Evolutionary conservation across 2,113 vertebrate genomes (phyloP).

Genomic region (Cyrtonyx montezumae): DNA sequence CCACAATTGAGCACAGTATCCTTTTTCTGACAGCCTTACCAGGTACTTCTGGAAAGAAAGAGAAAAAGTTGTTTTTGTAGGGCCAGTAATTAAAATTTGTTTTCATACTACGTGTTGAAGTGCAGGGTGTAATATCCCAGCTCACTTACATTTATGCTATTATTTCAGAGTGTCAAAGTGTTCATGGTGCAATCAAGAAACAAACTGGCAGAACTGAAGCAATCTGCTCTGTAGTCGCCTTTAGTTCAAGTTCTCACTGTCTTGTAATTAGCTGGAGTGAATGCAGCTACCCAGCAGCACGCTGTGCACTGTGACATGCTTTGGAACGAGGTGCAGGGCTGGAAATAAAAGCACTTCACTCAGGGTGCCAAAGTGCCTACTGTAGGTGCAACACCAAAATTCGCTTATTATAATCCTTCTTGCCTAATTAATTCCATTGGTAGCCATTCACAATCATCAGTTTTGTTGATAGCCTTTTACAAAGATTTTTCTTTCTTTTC

Average conservation of each 20-base stretch:
- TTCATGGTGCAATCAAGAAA: conserved; percentile 15
- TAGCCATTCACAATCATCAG: conserved; percentile 65
- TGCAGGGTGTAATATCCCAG: not conserved
- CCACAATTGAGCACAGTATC: not conserved
- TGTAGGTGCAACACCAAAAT: conserved; percentile 60
- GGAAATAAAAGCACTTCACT: conserved; percentile 54
- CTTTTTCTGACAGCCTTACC: not conserved
- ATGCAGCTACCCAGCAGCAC: conserved; percentile 55
- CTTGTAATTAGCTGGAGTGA: conserved; percentile 75
- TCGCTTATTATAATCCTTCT: conserved; percentile 70
- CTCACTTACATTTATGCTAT: not conserved
- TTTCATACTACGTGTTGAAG: not conserved
- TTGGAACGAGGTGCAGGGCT: conserved; percentile 43
- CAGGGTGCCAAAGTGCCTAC: conserved; percentile 58
- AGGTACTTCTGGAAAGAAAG: not conserved
- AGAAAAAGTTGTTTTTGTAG: not conserved
- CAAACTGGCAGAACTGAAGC: conserved; percentile 41
- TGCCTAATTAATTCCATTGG: conserved; percentile 77
- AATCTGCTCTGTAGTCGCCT: conserved; percentile 60
- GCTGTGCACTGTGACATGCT: conserved; percentile 33
- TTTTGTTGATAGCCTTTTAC: conserved; percentile 71
- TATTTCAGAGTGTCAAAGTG: conserved; percentile 32
- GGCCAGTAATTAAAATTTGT: not conserved
- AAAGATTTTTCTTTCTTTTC: conserved; percentile 50
- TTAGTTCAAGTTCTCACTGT: conserved; percentile 49